Conservation (phyloP, 2,888 invertebrate genomes). For the Torymus tubicola region DNA sequence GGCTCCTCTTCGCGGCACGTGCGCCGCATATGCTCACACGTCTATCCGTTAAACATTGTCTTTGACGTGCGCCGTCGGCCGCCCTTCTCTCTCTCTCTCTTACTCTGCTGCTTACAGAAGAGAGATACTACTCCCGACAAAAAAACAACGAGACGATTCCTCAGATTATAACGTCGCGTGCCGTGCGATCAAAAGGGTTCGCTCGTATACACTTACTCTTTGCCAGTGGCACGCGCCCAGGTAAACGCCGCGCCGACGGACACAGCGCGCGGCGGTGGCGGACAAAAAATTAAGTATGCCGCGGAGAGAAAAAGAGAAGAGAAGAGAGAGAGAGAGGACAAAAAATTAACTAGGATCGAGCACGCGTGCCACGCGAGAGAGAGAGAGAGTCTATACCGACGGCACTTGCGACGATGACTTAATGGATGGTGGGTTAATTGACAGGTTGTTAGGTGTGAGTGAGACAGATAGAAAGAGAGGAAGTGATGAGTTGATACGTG, state of each 20-base stretch:
- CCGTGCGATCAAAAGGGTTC: constrained; percentile 62
- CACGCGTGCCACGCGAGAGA: too few species aligned
- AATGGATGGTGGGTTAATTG: not conserved
- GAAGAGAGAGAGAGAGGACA: too few species aligned
- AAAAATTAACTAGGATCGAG: too few species aligned
- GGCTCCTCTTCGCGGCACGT: constrained; percentile 71
- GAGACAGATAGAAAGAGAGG: too few species aligned
- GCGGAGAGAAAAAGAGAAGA: too few species aligned
- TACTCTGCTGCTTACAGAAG: constrained; percentile 15
- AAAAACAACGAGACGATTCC: constrained; percentile 74
- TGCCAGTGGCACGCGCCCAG: constrained; percentile 72
- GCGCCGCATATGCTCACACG: constrained; percentile 73
- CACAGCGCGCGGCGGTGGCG: constrained; percentile 3
- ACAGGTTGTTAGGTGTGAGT: not conserved
- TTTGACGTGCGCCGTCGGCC: constrained; percentile 75
- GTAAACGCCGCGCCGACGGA: constrained; percentile 62
- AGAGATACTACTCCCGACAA: constrained; percentile 60
- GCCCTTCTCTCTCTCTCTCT: constrained; percentile 57
- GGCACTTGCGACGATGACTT: not conserved
- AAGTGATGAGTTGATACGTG: too few species aligned
- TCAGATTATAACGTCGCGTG: constrained; percentile 72
- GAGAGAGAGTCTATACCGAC: too few species aligned
- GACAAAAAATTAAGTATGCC: constrained; percentile 13
- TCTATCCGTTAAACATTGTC: constrained; percentile 72
- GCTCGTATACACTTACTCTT: constrained; percentile 67